Conservation (phyloP, 1,140 invertebrate genomes). For the Drosophila athabasca region DNA sequence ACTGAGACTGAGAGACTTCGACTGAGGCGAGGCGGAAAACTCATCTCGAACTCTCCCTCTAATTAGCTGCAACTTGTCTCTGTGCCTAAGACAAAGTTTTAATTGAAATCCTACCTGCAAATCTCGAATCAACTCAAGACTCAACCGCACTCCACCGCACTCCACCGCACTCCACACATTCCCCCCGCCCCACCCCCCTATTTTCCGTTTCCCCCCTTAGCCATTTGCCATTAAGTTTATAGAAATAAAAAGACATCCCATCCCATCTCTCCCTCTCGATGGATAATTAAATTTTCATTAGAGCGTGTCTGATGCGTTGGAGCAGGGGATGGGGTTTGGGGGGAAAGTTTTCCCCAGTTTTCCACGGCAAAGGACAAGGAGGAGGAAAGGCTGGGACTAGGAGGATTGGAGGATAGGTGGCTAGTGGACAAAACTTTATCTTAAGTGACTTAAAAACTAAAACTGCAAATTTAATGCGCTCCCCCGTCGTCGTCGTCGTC, state of each 20-base stretch:
- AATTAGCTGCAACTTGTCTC: constrained; percentile 56
- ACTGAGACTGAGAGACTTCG: no score
- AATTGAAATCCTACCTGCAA: constrained; percentile 64
- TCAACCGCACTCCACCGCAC: constrained; percentile 15
- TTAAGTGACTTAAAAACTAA: constrained; percentile 79
- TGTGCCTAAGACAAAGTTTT: constrained; percentile 52
- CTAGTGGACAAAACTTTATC: constrained; percentile 52
- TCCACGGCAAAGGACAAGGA: no score
- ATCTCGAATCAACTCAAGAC: constrained; percentile 23
- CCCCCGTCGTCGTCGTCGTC: constrained; percentile 29
- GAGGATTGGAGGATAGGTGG: no score
- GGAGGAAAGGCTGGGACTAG: not conserved
- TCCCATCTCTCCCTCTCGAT: constrained; percentile 15
- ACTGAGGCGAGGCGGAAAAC: constrained; percentile 9
- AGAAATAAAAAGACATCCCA: not conserved
- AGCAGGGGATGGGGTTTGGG: not conserved
- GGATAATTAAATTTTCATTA: constrained; percentile 79
- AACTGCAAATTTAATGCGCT: constrained; percentile 78
- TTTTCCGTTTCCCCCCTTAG: constrained; percentile 45
- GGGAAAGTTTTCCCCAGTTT: constrained; percentile 34
- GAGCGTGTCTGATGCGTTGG: constrained; percentile 18
- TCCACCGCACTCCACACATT: constrained; percentile 24
- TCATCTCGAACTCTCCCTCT: constrained; percentile 17
- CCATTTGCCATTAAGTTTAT: constrained; percentile 46
- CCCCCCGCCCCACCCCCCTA: constrained; percentile 2